Evolutionary conservation across 2,113 vertebrate genomes (phyloP).

Genomic region (Cottus gobio): DNA sequence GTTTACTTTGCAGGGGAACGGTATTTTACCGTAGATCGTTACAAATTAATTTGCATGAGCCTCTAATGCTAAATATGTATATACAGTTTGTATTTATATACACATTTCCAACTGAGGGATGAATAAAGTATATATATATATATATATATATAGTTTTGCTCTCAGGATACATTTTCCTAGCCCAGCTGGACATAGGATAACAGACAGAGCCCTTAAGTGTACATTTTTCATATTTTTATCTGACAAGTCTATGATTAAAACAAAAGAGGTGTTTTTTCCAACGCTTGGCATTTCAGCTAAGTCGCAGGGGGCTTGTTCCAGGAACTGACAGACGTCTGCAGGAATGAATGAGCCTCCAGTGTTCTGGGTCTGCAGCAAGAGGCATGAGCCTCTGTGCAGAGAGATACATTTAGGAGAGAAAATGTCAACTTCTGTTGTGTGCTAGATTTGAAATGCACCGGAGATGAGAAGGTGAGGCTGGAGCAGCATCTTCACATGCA

Average conservation of each 20-base stretch:
- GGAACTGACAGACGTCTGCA: constrained; percentile 63
- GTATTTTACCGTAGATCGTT: constrained; percentile 16
- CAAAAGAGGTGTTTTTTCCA: constrained; percentile 20
- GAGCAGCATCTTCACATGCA: constrained; percentile 2
- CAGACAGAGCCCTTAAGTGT: background rate
- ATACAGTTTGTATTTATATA: no score
- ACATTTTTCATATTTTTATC: constrained; percentile 2
- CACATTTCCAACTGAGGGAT: no score
- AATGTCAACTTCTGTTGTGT: constrained; percentile 79
- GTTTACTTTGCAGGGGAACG: constrained; percentile 36
- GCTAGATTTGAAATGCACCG: constrained; percentile 51
- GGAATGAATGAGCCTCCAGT: constrained; percentile 56
- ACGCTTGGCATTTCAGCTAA: constrained; percentile 56
- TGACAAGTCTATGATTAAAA: constrained; percentile 55
- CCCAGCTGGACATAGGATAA: background rate
- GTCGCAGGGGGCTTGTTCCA: constrained; percentile 47
- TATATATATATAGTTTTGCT: background rate
- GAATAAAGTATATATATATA: no score
- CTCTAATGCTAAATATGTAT: background rate
- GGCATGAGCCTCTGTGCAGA: constrained; percentile 29
- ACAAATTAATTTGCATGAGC: constrained; percentile 9
- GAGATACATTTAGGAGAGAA: constrained; percentile 72
- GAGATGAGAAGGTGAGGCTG: constrained; percentile 62
- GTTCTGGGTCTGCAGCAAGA: constrained; percentile 48
- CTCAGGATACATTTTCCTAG: background rate